Evolutionary conservation across 2,113 vertebrate genomes (phyloP).

Genomic region (Brachyhypopomus gauderio): DNA sequence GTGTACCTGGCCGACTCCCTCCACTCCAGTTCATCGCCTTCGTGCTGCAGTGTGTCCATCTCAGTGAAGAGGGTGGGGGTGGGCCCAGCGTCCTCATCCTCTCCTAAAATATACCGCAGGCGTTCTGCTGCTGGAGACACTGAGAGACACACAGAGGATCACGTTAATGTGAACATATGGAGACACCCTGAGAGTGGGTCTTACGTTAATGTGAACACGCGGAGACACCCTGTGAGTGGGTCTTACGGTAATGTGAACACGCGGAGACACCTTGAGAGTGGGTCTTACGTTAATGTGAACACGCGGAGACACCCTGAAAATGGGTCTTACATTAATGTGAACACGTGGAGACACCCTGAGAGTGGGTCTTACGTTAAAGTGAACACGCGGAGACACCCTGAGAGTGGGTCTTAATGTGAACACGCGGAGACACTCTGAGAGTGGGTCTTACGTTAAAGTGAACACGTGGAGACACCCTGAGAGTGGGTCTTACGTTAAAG

Average conservation of each 20-base stretch:
- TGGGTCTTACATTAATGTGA: too few species aligned
- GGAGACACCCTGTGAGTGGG: not conserved
- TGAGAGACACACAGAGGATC: constrained; percentile 46
- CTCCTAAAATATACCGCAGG: constrained; percentile 90
- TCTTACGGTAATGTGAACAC: not conserved
- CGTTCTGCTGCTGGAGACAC: constrained; percentile 94
- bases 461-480: too few species aligned
- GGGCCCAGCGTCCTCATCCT: constrained; percentile 84
- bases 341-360: too few species aligned
- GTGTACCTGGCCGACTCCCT: constrained; percentile 91
- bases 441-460: too few species aligned
- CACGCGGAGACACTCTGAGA: too few species aligned
- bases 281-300: too few species aligned
- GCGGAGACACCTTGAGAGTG: too few species aligned
- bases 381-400: too few species aligned
- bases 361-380: too few species aligned
- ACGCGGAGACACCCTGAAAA: too few species aligned
- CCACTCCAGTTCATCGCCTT: constrained; percentile 96
- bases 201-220: constrained; percentile 67
- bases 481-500: too few species aligned
- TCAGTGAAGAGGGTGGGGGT: constrained; percentile 95
- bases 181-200: not conserved
- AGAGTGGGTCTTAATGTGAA: too few species aligned
- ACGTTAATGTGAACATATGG: not conserved
- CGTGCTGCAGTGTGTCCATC: constrained; percentile 95